Evolutionary conservation across 2,888 invertebrate genomes (phyloP).

Genomic region (Aporophyla lueneburgensis): DNA sequence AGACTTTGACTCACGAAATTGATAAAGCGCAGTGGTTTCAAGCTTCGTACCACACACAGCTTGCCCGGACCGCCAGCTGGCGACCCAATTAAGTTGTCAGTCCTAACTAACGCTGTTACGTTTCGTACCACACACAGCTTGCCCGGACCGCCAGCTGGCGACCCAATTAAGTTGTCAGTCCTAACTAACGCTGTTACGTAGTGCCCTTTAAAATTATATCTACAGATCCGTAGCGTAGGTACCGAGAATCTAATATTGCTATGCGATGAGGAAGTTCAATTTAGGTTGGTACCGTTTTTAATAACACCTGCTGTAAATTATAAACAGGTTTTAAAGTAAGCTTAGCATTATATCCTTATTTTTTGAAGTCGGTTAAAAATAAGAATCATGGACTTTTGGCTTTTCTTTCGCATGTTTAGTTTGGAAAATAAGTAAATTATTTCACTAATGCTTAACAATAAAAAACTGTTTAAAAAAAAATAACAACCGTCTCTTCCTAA

Average conservation of each 20-base stretch:
- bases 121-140: conserved; percentile 35
- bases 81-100: conserved; percentile 63
- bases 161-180: conserved; percentile 63
- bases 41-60: conserved; percentile 35
- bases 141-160: conserved; percentile 31
- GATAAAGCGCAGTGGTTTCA: conserved; percentile 41
- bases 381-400: neutral
- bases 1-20: conserved; percentile 23
- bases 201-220: conserved; percentile 42
- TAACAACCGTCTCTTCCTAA: too few species aligned
- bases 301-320: neutral
- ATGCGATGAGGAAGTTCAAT: neutral
- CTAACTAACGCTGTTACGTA: conserved; percentile 42
- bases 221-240: conserved; percentile 16
- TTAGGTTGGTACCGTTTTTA: neutral
- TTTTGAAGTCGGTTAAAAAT: neutral
- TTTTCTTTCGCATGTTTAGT: too few species aligned
- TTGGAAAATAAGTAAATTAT: too few species aligned
- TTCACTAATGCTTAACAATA: too few species aligned
- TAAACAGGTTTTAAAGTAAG: neutral
- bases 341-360: neutral
- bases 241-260: conserved; percentile 20
- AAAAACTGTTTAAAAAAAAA: too few species aligned
- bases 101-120: conserved; percentile 50
- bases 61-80: conserved; percentile 28